Percentiles rank a stretch among this genome's conserved stretches.
Evolutionary conservation across 1,140 invertebrate genomes (phyloP).

Genomic region (Whitmania pigra): DNA sequence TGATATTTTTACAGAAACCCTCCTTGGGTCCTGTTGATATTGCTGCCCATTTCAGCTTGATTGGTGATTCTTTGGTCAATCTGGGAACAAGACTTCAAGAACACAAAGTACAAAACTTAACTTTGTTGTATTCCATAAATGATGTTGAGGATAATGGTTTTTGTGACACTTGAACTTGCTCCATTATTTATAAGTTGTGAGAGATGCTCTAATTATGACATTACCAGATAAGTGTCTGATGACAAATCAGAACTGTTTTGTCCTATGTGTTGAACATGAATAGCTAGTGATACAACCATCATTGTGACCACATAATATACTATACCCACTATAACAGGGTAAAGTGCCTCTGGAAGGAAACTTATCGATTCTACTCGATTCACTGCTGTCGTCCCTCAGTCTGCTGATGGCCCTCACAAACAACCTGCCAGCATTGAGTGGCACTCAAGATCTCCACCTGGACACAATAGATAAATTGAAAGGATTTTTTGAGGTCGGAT

Average conservation of each 20-base stretch:
- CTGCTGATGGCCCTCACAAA: slow-evolving; percentile 75
- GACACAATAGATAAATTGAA: no score
- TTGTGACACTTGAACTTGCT: background rate
- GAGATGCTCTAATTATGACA: background rate
- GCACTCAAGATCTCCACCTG: no score
- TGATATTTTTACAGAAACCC: background rate
- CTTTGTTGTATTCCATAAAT: slow-evolving; percentile 19
- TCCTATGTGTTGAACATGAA: background rate
- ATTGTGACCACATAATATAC: background rate
- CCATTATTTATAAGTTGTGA: background rate
- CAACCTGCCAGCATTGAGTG: no score
- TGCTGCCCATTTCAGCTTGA: slow-evolving; percentile 75
- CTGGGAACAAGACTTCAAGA: slow-evolving; percentile 83
- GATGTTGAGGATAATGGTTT: background rate
- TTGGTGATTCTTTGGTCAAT: slow-evolving; percentile 81
- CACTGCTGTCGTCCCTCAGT: slow-evolving; percentile 76
- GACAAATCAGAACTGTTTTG: background rate
- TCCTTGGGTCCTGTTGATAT: slow-evolving; percentile 50
- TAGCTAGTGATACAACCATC: background rate
- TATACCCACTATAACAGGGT: slow-evolving; percentile 47
- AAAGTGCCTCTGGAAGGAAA: slow-evolving; percentile 87
- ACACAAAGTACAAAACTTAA: slow-evolving; percentile 55
- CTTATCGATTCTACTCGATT: slow-evolving; percentile 82
- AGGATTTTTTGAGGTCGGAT: no score
- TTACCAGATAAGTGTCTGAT: background rate